Evolutionary conservation across 2,797 vertebrate genomes (phyloP).

Genomic region (Selene dorsalis): DNA sequence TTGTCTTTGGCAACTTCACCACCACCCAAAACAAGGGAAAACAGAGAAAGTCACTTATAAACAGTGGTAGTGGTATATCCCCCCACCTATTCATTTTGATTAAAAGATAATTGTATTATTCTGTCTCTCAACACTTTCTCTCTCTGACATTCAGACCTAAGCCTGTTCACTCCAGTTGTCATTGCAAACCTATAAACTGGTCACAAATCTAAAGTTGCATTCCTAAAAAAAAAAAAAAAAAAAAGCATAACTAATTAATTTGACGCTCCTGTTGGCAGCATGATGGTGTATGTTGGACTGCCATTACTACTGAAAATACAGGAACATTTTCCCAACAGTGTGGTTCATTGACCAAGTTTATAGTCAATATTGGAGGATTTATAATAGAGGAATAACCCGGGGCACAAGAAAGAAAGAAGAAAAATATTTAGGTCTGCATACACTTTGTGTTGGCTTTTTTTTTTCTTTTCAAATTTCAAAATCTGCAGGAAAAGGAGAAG

Average conservation of each 20-base stretch:
- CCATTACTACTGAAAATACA: neutral
- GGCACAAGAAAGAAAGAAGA: neutral
- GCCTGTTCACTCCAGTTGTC: neutral
- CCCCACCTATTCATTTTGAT: neutral
- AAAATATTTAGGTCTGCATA: constrained; percentile 58
- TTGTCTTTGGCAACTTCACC: neutral
- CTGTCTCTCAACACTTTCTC: neutral
- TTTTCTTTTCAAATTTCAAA: constrained; percentile 46
- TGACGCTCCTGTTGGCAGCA: neutral
- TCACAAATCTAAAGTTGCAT: neutral
- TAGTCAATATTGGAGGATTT: neutral
- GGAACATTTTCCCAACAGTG: neutral
- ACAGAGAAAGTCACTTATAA: neutral
- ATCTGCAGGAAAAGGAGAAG: constrained; percentile 59
- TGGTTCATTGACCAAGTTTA: too few species aligned
- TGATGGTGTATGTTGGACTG: neutral
- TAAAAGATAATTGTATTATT: neutral
- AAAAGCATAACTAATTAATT: neutral
- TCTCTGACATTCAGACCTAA: neutral
- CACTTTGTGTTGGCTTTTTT: constrained; percentile 48
- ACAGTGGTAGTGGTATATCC: neutral
- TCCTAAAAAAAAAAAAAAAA: neutral
- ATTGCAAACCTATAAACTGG: neutral
- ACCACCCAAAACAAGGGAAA: neutral
- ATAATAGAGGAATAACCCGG: neutral